Evolutionary conservation across 1,140 invertebrate species (phyloP).

Genomic region (Calliopsis andreniformis): DNA sequence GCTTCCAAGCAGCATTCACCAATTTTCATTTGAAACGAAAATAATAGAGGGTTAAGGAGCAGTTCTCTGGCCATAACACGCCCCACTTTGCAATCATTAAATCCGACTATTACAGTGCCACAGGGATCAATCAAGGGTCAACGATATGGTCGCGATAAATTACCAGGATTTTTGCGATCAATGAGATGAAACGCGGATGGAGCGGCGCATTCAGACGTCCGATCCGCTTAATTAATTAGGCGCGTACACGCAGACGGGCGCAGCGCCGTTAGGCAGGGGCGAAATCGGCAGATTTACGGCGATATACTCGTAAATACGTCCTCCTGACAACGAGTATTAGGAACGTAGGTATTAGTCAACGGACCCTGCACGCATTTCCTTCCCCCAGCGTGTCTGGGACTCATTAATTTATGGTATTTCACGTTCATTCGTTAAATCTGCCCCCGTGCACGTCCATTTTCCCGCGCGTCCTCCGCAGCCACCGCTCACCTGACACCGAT

Average conservation of each 20-base stretch:
- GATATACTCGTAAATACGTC: slow-evolving; percentile 52
- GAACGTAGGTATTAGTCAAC: slow-evolving; percentile 30
- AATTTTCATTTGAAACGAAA: too few species aligned
- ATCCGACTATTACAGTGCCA: too few species aligned
- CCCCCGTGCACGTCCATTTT: slow-evolving; percentile 22
- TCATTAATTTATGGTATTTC: slow-evolving; percentile 52
- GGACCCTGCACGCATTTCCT: slow-evolving; percentile 25
- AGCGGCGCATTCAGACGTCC: slow-evolving; percentile 13
- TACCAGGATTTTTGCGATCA: slow-evolving; percentile 19
- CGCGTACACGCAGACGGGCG: neutral
- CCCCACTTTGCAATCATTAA: too few species aligned
- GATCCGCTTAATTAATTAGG: slow-evolving; percentile 56
- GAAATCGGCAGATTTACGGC: slow-evolving; percentile 49
- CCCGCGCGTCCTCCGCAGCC: neutral
- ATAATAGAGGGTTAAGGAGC: too few species aligned
- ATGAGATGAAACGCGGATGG: neutral
- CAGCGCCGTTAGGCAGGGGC: slow-evolving; percentile 11
- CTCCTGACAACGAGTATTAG: slow-evolving; percentile 29
- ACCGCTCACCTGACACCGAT: neutral
- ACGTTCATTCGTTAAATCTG: slow-evolving; percentile 38
- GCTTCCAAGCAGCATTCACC: too few species aligned
- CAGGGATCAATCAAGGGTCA: too few species aligned
- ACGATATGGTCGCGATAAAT: slow-evolving; percentile 43
- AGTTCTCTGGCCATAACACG: too few species aligned
- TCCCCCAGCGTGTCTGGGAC: slow-evolving; percentile 14